Conservation (phyloP, 92 coral and sea anemone species). For the Zoanthus solanderi region DNA sequence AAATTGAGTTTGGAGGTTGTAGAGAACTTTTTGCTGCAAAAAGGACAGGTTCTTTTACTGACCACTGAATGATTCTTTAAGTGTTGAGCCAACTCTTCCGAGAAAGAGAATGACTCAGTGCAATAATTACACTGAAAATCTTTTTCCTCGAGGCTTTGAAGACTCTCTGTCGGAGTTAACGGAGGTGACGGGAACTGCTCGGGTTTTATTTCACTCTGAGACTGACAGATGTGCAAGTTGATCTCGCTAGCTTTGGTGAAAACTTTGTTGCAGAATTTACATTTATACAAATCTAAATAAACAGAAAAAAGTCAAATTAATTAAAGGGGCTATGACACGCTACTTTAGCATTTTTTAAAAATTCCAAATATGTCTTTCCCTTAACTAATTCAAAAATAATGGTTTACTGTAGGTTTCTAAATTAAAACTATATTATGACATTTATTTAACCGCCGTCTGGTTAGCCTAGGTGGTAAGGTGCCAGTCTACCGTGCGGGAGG, state of each 20-base stretch:
- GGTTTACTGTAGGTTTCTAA: no score
- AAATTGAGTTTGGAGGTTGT: conserved; percentile 6
- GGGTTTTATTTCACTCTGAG: background rate
- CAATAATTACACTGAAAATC: conserved; percentile 15
- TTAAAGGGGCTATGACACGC: background rate
- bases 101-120: background rate
- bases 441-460: no score
- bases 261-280: background rate
- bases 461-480: no score
- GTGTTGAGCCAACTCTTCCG: background rate
- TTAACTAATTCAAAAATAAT: no score
- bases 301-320: background rate
- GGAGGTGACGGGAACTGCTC: background rate
- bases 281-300: conserved; percentile 24
- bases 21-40: conserved; percentile 12
- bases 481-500: no score
- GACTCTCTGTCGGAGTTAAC: background rate
- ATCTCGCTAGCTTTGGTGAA: background rate
- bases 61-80: background rate
- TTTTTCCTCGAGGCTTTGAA: background rate
- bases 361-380: no score
- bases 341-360: no score
- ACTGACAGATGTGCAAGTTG: conserved; percentile 19
- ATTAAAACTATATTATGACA: no score
- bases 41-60: conserved; percentile 2